Evolutionary conservation across 2,888 invertebrate genomes (phyloP).

Genomic region (Tipula vernalis): DNA sequence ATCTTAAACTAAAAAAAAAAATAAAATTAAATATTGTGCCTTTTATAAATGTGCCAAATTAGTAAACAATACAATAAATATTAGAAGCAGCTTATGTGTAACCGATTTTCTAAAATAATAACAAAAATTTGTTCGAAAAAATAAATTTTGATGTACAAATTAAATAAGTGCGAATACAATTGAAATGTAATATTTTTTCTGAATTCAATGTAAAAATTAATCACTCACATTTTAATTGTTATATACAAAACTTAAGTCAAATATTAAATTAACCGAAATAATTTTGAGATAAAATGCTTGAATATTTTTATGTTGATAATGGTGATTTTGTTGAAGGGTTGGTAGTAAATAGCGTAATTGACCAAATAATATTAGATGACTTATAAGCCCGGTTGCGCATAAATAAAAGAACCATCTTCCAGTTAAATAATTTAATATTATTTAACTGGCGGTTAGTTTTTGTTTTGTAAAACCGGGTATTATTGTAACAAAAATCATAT

Average conservation of each 20-base stretch:
- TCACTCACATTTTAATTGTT: not conserved
- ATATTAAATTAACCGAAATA: not conserved
- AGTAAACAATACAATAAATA: not conserved
- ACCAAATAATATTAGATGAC: not conserved
- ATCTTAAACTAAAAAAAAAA: not conserved
- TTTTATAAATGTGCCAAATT: not conserved
- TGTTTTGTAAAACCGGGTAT: too few species aligned
- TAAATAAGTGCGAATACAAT: not conserved
- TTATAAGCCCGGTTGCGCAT: too few species aligned
- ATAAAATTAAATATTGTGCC: not conserved
- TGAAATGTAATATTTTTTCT: not conserved
- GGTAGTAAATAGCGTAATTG: not conserved
- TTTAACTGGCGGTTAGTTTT: too few species aligned
- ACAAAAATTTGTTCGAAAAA: not conserved
- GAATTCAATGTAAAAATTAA: not conserved
- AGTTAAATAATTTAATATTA: too few species aligned
- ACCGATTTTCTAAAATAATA: not conserved
- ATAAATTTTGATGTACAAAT: not conserved
- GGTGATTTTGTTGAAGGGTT: not conserved
- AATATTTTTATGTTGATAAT: not conserved
- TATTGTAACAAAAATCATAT: too few species aligned
- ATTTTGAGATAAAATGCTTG: not conserved
- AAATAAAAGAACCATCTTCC: too few species aligned
- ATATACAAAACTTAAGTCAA: not conserved
- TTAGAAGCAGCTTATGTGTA: conserved; percentile 4